phyloP scores from a whole-genome alignment of 2,888 invertebrate genomes.

The Melolontha melolontha region DNA sequence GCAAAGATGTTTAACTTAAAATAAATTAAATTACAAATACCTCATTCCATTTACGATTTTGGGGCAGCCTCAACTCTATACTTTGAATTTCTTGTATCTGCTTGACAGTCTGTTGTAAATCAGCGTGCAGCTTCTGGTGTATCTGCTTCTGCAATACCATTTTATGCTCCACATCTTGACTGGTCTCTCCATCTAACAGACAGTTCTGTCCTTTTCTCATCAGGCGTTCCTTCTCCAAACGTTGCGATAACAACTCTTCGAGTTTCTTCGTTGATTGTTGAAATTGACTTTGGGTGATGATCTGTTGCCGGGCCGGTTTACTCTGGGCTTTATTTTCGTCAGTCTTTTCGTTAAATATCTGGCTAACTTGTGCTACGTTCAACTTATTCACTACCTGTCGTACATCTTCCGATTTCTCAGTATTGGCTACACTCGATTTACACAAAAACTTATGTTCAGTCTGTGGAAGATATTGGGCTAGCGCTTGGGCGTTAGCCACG shows the following conservation, averaged over 20 bases:
- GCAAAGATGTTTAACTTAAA: too few relatives aligned
- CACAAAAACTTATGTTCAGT: constrained; percentile 57
- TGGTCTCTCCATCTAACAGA: constrained; percentile 57
- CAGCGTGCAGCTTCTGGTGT: constrained; percentile 65
- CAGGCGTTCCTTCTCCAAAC: constrained; percentile 61
- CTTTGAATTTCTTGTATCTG: constrained; percentile 67
- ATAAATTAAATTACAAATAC: constrained; percentile 49
- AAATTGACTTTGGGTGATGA: constrained; percentile 62
- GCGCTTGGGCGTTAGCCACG: constrained; percentile 62
- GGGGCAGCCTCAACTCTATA: constrained; percentile 64
- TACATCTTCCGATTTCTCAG: constrained; percentile 46
- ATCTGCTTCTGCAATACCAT: constrained; percentile 64
- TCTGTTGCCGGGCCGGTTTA: constrained; percentile 49
- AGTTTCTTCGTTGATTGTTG: constrained; percentile 65
- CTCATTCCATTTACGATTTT: constrained; percentile 65
- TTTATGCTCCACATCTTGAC: constrained; percentile 62
- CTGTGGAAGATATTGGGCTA: constrained; percentile 62
- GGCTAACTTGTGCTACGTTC: constrained; percentile 46
- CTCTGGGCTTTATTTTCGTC: constrained; percentile 53
- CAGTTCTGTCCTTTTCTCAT: constrained; percentile 57
- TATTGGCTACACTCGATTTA: constrained; percentile 27
- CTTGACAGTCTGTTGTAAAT: constrained; percentile 66
- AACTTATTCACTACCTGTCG: constrained; percentile 46
- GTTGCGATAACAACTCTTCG: constrained; percentile 64
- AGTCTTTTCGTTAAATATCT: constrained; percentile 50